Evolutionary conservation across 92 coral and sea anemone species (phyloP), one percentile per base, ranked within the genome.

Genomic region (Bergia sp.): DNA sequence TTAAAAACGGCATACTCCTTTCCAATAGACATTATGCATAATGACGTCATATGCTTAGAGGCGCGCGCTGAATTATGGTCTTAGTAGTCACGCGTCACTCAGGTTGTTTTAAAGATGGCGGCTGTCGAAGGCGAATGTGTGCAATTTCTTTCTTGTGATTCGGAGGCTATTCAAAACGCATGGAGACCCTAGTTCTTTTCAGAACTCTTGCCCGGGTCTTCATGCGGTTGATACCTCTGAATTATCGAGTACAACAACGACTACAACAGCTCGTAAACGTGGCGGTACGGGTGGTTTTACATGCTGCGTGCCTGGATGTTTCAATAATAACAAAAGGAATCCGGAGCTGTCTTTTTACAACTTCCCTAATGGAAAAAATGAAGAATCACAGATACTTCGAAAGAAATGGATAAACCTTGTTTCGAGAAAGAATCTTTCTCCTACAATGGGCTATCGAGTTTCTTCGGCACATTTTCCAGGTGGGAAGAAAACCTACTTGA

Each of bases 311-410:
- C 88, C 89, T 64, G 88, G 89, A 36, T 89, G 91, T 37, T 84
- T 73, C n/a, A 89, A n/a, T n/a, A 85, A 89, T 72, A 85, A 85
- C 53, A 90, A 85, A 80, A 85, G 89, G 81, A 79, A 85, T 71
- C 81, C 86, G 37, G 89, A 85, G 86, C 89, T 90, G 16, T 80
- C 89, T n/a, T 89, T 89, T 67, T 84, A 89, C 86, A 78, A 74
- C 37, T 85, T 90, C 53, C 92, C 86, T 5, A 90, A 65, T 90
- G 92, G 89, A 21, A 85, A 89, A 78, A 61, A 75, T 18, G 20
- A 39, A 49, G 86, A 80, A 9, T 67, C 53, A 40, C 13, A 37
- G 50, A 7, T 16, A 39, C 86, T 81, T 81, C 75, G 73, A 61
- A 81, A 81, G 75, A 81, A 18, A 21, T 81, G 75, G 73, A 81